Evolutionary conservation across 2,888 invertebrate genomes (phyloP), one percentile per base, ranked within the genome.

Genomic region (Andrena marginata): DNA sequence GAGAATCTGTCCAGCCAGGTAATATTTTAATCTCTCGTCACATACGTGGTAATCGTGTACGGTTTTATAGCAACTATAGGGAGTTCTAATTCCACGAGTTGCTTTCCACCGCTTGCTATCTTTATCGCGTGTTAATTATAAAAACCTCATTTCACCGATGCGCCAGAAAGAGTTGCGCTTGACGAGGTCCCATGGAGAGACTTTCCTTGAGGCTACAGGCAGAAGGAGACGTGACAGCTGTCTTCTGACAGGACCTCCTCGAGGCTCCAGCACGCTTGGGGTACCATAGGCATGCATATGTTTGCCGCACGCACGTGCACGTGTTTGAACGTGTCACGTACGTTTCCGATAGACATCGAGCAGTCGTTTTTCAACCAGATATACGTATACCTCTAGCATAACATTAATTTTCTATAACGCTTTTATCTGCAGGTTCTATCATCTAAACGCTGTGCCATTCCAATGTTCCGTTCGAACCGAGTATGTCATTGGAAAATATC

Each of bases 211-310:
- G 67, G 71, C 67, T 77, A 64, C 67, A 64, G 59, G 26, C 80
- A 23, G 67, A 78, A 83, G 84, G 80, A 82, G 84, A 83, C 51
- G 48, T 64, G 74, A 88, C 88, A 88, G 88, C 88, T 88, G 87
- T 64, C 70, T 60, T 59, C 74, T 65, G 83, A 83, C 81, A 75
- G 64, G 88, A 81, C 77, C 86, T 84, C 82, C 86, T 85, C 86
- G 73, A 86, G 82, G 88, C 75, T 77, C 35, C 48, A 73, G 63
- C 81, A 63, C 75, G 70, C 82, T 78, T 78, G 81, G 68, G 84
- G 76, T 62, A 82, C 64, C 60, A 62, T 51, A 56, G 70, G 29
- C 31, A 29, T 80, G 80, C 88, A 84, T 77, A 73, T 87, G 81
- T 88, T 81, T 76, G 69, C 80, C 68, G 49, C 60, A 78, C 20